Evolutionary conservation across 2,888 invertebrate species (phyloP).

Genomic region (Aleiodes leptofemur): DNA sequence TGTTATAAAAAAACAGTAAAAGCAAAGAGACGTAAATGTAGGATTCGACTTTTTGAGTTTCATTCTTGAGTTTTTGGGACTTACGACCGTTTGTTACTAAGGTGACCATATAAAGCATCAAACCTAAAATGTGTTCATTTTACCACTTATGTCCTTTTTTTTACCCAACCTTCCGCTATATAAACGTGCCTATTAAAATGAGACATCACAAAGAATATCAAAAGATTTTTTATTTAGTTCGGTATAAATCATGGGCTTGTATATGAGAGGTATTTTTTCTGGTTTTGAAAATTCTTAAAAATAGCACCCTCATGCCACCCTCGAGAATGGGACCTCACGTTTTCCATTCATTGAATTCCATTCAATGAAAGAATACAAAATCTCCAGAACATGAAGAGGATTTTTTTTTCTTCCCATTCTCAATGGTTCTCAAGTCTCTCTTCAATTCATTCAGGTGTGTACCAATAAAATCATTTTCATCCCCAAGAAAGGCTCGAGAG

Average conservation of each 20-base stretch:
- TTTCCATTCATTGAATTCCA: slow-evolving; percentile 25
- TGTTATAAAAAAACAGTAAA: too few relatives aligned
- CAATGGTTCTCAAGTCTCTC: slow-evolving; percentile 24
- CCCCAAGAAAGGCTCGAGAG: slow-evolving; percentile 3
- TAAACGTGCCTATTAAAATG: slow-evolving; percentile 26
- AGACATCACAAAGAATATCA: slow-evolving; percentile 6
- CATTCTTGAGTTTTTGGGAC: too few relatives aligned
- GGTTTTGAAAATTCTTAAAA: slow-evolving; percentile 1
- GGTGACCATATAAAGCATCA: too few relatives aligned
- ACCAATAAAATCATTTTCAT: slow-evolving; percentile 29
- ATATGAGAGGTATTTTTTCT: background rate
- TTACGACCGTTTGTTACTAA: too few relatives aligned
- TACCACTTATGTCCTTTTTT: too few relatives aligned
- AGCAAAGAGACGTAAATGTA: too few relatives aligned
- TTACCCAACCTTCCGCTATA: background rate
- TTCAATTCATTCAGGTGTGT: slow-evolving; percentile 25
- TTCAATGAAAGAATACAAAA: slow-evolving; percentile 34
- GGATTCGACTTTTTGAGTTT: too few relatives aligned
- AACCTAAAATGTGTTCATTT: too few relatives aligned
- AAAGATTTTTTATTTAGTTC: slow-evolving; percentile 13
- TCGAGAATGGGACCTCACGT: slow-evolving; percentile 5
- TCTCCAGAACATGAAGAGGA: slow-evolving; percentile 16
- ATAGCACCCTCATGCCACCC: slow-evolving; percentile 6
- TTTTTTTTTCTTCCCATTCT: background rate
- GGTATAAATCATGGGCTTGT: slow-evolving; percentile 18